Conservation (phyloP, 2,113 vertebrate species). For the Phylloscopus trochiloides region DNA sequence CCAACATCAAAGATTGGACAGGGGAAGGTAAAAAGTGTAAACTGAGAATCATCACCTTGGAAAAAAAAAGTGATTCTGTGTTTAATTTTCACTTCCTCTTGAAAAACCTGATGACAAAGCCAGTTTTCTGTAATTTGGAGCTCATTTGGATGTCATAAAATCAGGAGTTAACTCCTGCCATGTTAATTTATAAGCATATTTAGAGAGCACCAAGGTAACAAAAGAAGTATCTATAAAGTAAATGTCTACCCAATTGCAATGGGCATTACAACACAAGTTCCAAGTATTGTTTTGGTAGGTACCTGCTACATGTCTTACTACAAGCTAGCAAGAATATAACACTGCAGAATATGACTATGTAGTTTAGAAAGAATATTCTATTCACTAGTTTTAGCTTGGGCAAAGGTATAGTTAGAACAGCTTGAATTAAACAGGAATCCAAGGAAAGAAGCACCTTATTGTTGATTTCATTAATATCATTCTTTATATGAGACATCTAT, state of each 20-base stretch:
- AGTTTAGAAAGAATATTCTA: background rate
- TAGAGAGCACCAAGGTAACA: background rate
- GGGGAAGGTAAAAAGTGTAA: background rate
- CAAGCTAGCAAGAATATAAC: background rate
- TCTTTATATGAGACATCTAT: background rate
- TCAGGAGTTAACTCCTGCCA: background rate
- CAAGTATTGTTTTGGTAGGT: background rate
- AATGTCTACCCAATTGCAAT: background rate
- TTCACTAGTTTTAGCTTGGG: background rate
- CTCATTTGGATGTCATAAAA: background rate
- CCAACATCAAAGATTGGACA: background rate
- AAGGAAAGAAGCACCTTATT: background rate
- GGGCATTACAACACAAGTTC: background rate
- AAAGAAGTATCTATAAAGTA: background rate
- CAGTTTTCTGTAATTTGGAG: background rate
- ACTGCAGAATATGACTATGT: accelerated
- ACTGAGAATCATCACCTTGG: background rate
- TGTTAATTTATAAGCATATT: background rate
- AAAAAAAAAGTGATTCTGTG: background rate
- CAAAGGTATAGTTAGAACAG: background rate
- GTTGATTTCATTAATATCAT: background rate
- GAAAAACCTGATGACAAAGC: background rate
- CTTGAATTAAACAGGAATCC: background rate
- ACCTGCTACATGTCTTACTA: background rate
- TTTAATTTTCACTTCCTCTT: background rate